Evolutionary conservation across 1,140 invertebrate species (phyloP).

Genomic region (Aphidius gifuensis): DNA sequence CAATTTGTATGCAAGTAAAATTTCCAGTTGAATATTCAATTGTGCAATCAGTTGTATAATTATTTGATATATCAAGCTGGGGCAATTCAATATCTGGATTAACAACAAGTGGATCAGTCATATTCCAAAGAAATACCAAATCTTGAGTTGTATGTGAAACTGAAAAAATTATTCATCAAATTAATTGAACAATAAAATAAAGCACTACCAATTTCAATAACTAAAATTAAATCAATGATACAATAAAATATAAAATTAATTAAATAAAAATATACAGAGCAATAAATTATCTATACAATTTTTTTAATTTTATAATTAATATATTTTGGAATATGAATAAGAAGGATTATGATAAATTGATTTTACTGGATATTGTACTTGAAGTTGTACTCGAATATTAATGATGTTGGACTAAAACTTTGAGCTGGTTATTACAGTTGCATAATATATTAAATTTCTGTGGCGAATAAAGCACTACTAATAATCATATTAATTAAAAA

Average conservation of each 20-base stretch:
- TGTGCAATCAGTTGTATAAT: constrained; percentile 84
- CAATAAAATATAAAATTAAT: neutral
- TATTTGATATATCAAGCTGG: constrained; percentile 81
- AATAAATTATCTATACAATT: neutral
- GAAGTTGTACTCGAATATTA: constrained; percentile 1
- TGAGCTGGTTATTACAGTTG: no score
- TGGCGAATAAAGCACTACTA: no score
- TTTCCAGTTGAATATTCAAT: constrained; percentile 87
- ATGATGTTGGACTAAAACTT: constrained; percentile 1
- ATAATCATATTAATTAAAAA: no score
- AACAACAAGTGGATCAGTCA: constrained; percentile 81
- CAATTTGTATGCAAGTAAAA: constrained; percentile 82
- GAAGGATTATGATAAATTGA: constrained; percentile 3
- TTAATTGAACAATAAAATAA: constrained; percentile 4
- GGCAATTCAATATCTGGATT: constrained; percentile 84
- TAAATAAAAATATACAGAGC: neutral
- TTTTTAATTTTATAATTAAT: neutral
- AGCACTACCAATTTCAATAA: constrained; percentile 9
- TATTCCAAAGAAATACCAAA: constrained; percentile 83
- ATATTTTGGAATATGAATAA: neutral
- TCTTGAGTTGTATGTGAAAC: constrained; percentile 83
- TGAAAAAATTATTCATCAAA: constrained; percentile 43
- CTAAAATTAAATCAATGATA: neutral
- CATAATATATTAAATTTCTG: no score
- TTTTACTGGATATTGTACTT: neutral